Conservation (phyloP, 2,797 vertebrate genomes). For the Hypotaenidia philippensis region DNA sequence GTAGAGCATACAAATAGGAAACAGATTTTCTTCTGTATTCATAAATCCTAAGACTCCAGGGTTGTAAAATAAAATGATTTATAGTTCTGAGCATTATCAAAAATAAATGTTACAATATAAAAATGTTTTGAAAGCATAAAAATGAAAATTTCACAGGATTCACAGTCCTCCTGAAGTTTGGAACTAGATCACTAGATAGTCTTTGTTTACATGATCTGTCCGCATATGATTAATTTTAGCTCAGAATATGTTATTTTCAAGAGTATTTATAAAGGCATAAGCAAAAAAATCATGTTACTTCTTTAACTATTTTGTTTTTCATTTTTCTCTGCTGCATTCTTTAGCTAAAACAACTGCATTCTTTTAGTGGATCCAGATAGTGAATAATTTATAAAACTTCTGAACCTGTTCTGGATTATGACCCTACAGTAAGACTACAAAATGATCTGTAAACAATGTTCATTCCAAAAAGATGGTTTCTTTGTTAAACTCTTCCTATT, state of each 20-base stretch:
- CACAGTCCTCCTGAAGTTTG: conserved; percentile 55
- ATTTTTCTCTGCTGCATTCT: conserved; percentile 69
- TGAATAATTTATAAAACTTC: conserved; percentile 69
- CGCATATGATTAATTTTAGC: conserved; percentile 59
- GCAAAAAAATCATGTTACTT: conserved; percentile 22
- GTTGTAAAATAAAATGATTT: conserved; percentile 66
- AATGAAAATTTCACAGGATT: conserved; percentile 44
- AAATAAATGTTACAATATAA: conserved; percentile 56
- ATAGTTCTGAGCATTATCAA: conserved; percentile 52
- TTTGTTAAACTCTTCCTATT: neutral
- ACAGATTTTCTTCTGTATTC: conserved; percentile 57
- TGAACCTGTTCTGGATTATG: conserved; percentile 67
- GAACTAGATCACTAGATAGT: conserved; percentile 46
- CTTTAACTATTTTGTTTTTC: conserved; percentile 61
- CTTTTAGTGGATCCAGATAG: conserved; percentile 67
- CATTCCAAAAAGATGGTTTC: neutral
- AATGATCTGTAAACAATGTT: conserved; percentile 2
- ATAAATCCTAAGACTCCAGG: conserved; percentile 45
- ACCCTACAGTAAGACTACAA: conserved; percentile 58
- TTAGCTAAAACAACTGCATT: conserved; percentile 48
- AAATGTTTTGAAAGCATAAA: conserved; percentile 34
- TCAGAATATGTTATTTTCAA: conserved; percentile 46
- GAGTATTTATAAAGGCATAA: conserved; percentile 21
- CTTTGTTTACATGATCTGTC: conserved; percentile 53
- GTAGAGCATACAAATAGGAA: conserved; percentile 67